phyloP scores from a whole-genome alignment of 2,888 invertebrate species.

The Monochamus alternatus region DNA sequence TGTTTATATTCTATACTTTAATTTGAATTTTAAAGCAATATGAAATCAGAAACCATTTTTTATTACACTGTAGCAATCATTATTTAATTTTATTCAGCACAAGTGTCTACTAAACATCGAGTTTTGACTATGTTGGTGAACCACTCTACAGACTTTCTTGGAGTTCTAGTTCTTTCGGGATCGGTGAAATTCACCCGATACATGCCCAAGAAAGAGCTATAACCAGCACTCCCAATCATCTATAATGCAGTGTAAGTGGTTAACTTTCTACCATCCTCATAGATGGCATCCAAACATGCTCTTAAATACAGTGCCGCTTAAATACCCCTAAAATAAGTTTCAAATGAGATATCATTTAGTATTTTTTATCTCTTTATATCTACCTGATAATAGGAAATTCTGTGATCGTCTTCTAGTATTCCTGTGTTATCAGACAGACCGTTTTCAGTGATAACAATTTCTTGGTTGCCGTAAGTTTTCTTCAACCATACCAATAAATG shows the following conservation, averaged over 20 bases:
- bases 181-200: constrained; percentile 49
- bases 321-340: constrained; percentile 29
- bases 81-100: not conserved
- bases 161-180: constrained; percentile 47
- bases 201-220: constrained; percentile 48
- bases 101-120: constrained; percentile 43
- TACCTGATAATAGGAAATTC: constrained; percentile 36
- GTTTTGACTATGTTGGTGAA: constrained; percentile 46
- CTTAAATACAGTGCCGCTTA: too few species aligned
- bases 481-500: constrained; percentile 70
- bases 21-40: too few species aligned
- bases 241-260: constrained; percentile 45
- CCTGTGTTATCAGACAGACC: constrained; percentile 70
- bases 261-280: constrained; percentile 46
- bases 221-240: too few species aligned
- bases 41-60: too few species aligned
- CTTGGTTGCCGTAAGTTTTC: constrained; percentile 68
- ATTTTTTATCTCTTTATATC: not conserved
- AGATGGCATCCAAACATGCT: constrained; percentile 37
- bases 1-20: too few species aligned
- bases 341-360: constrained; percentile 22
- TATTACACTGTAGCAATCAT: too few species aligned
- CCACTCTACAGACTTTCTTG: constrained; percentile 44
- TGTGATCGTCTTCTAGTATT: constrained; percentile 29
- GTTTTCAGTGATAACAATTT: constrained; percentile 74